Base-by-base conservation (phyloP, 2,888 invertebrate species). In the Disparrhopalites patrizii region DNA sequence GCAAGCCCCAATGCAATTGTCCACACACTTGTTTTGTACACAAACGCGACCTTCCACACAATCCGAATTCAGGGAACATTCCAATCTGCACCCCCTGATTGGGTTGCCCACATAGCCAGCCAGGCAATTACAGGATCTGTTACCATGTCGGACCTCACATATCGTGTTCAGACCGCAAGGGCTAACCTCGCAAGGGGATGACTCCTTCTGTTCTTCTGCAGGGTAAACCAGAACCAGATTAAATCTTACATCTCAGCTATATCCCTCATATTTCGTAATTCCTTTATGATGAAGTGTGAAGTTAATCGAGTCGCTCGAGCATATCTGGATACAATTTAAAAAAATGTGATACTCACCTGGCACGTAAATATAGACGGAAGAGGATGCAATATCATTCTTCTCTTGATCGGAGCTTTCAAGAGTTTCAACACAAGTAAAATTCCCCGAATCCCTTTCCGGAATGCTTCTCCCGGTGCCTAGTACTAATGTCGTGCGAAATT, bases 61-160 rank as follows among this genome's bases (percentile, higher is more conserved):
- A 18, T 57, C 57, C 1, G 40, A 40, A 40, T 57, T 57, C n/a
- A 57, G 28, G 20, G 13, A 1, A 27, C 57, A 57, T 43, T 57
- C 40, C 1, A n/a, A 15, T n/a, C 57, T 20, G n/a, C 57, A 57
- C n/a, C 36, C 36, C 15, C 25, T n/a, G 2, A 15, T 7, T 25
- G 57, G 25, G 43, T 57, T 57, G 1, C 57, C 57, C 10, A 27
- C 38, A 25, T 27, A 57, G 1, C 38, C 27, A 5, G 13, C n/a
- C 1, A 38, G 27, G 18, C 57, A 57, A 15, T 23, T 40, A 40
- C 57, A 57, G 10, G 38, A 38, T 8, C 40, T 10, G 18, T 57
- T 57, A 1, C 57, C 57, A 40, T 57, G 57, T n/a, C 57, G 38
- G 3, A 40, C 40, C n/a, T 57, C 40, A 57, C 57, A 57, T 3